Conservation (phyloP, 2,113 vertebrate species). For the Scolopax mira region DNA sequence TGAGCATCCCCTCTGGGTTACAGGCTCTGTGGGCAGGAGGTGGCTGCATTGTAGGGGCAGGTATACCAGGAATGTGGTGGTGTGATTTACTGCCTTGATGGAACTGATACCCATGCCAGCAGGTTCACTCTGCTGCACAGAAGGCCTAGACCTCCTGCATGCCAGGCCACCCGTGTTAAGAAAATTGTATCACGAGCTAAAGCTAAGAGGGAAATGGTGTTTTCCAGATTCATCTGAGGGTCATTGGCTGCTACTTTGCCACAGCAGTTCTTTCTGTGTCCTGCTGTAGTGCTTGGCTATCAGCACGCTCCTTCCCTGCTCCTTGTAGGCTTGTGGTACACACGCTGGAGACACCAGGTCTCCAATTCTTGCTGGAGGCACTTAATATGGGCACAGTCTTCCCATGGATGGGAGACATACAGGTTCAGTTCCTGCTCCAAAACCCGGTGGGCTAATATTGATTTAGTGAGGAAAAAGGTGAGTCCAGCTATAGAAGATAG, state of each 20-base stretch:
- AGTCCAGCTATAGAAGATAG: fast-evolving
- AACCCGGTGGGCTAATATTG: background rate
- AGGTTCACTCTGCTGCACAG: background rate
- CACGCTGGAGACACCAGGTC: background rate
- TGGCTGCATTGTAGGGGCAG: background rate
- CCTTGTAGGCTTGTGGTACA: background rate
- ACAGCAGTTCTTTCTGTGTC: background rate
- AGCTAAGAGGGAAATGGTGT: background rate
- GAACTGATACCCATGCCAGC: background rate
- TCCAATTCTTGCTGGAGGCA: background rate
- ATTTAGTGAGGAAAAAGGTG: background rate
- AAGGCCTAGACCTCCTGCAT: background rate
- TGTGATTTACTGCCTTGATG: background rate
- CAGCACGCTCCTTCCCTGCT: background rate
- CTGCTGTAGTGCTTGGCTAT: background rate
- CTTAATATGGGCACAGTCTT: background rate
- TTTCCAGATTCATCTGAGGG: background rate
- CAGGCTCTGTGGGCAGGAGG: background rate
- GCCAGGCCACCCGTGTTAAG: background rate
- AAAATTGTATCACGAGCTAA: background rate
- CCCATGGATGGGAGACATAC: background rate
- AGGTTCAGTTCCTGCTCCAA: background rate
- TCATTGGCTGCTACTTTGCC: fast-evolving
- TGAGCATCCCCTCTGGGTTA: background rate
- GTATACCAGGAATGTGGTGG: background rate